Evolutionary conservation across 1,140 invertebrate genomes (phyloP).

Genomic region (Rhagoletis zephyria): DNA sequence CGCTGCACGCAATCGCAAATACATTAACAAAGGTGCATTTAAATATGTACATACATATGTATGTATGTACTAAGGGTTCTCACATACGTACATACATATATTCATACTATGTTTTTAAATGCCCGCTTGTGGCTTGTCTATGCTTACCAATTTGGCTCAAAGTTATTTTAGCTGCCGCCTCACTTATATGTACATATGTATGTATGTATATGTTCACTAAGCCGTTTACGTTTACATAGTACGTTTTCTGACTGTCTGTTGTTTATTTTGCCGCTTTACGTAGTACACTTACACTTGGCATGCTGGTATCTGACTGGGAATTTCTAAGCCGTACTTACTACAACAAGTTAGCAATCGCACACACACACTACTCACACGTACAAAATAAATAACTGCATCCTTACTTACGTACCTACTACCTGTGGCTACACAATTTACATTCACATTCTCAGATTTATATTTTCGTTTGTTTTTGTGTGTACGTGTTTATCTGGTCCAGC

Average conservation of each 20-base stretch:
- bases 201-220: not conserved
- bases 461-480: not conserved
- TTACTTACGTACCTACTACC: not conserved
- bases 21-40: not conserved
- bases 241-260: not conserved
- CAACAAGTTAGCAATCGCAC: not conserved
- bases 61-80: not conserved
- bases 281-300: conserved; percentile 36
- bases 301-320: not conserved
- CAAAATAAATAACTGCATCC: not conserved
- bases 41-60: not conserved
- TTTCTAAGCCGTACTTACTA: conserved; percentile 18
- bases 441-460: not conserved
- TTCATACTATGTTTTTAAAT: too few relatives aligned
- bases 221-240: conserved; percentile 38
- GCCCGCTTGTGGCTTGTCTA: not conserved
- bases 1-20: too few relatives aligned
- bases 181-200: not conserved
- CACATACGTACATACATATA: not conserved
- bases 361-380: not conserved
- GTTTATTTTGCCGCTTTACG: conserved; percentile 50
- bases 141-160: not conserved
- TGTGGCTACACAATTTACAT: conserved; percentile 17
- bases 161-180: not conserved
- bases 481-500: conserved; percentile 18